Percentiles rank a stretch among this genome's conserved stretches.
Conservation (phyloP, 2,113 vertebrate species). For the Camelus dromedarius region DNA sequence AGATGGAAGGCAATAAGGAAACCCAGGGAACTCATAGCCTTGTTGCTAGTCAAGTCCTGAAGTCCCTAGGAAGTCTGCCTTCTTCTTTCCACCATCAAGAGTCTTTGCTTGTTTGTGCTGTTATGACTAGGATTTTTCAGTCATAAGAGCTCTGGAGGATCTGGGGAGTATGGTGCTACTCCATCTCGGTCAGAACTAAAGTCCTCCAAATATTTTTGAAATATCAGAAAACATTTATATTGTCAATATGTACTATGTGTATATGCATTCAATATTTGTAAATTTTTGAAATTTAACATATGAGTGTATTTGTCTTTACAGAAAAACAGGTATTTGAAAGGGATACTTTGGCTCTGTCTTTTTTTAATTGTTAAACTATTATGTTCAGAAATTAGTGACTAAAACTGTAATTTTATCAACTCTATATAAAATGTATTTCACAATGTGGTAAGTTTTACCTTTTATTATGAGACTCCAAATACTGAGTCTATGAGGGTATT, state of each 20-base stretch:
- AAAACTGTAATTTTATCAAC: background rate
- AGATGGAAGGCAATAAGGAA: background rate
- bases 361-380: background rate
- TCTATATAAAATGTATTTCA: background rate
- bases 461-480: background rate
- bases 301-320: background rate
- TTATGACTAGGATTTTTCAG: background rate
- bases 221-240: background rate
- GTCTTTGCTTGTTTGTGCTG: background rate
- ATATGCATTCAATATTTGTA: background rate
- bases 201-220: conserved; percentile 6
- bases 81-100: background rate
- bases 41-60: background rate
- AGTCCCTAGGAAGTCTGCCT: background rate
- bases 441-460: background rate
- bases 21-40: background rate
- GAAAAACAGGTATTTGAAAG: background rate
- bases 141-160: background rate
- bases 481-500: background rate
- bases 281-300: background rate
- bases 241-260: background rate
- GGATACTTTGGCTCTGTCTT: background rate
- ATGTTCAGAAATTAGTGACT: background rate
- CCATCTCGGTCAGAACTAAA: background rate
- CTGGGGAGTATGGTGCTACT: background rate